phyloP scores from a whole-genome alignment of 1,140 invertebrate species.

The Euura saliciscinereae region DNA sequence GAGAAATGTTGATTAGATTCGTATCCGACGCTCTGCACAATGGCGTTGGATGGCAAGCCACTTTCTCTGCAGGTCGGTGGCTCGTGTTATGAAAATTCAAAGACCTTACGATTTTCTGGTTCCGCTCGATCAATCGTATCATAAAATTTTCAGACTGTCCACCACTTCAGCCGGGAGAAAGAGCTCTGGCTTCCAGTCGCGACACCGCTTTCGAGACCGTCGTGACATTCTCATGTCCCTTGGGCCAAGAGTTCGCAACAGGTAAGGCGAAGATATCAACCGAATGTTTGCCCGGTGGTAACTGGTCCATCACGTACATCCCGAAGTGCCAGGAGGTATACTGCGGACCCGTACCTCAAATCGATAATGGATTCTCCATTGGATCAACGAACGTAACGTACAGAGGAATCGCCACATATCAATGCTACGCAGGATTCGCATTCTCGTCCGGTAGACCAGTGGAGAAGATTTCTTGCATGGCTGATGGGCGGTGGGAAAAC shows the following conservation, averaged over 20 bases:
- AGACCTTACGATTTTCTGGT: constrained; percentile 16
- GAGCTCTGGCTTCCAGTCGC: constrained; percentile 87
- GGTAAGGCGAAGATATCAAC: constrained; percentile 84
- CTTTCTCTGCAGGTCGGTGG: constrained; percentile 83
- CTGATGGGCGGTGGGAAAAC: constrained; percentile 89
- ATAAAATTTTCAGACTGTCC: constrained; percentile 79
- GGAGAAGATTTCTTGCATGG: constrained; percentile 87
- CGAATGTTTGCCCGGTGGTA: constrained; percentile 86
- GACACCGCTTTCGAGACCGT: constrained; percentile 92
- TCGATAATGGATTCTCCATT: constrained; percentile 96
- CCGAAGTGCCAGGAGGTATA: constrained; percentile 97
- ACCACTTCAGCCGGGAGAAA: constrained; percentile 78
- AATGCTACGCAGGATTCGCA: constrained; percentile 95
- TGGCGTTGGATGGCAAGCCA: constrained; percentile 84
- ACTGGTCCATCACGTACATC: constrained; percentile 92
- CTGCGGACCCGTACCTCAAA: constrained; percentile 96
- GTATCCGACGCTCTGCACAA: constrained; percentile 86
- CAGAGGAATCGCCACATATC: constrained; percentile 89
- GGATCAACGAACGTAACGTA: constrained; percentile 95
- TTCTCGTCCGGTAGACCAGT: constrained; percentile 87
- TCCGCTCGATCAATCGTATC: too few relatives aligned
- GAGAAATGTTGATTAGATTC: constrained; percentile 90
- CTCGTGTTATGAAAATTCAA: background rate
- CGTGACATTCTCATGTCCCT: constrained; percentile 89
- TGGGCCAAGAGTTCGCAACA: constrained; percentile 94